These are phyloP conservation scores for Aplidium turbinatum DNA, from an alignment of 23 tunicate genomes.

Conservation along the genomic window DNA sequence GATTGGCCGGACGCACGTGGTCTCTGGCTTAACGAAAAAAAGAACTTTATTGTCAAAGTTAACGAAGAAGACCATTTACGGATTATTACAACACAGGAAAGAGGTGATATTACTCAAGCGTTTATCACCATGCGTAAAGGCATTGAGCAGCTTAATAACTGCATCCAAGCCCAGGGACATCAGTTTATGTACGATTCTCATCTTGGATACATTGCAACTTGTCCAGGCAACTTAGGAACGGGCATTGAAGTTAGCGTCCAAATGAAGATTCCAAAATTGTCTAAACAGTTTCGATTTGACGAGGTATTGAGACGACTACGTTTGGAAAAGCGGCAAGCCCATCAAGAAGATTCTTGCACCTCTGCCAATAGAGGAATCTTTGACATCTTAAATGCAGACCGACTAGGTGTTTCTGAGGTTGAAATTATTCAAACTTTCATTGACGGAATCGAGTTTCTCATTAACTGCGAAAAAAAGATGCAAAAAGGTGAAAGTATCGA, in stretches of 20 bases:
- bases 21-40: conserved; percentile 67
- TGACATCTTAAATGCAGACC: conserved; percentile 16
- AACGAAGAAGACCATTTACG: conserved; percentile 75
- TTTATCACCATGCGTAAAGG: conserved; percentile 63
- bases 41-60: conserved; percentile 66
- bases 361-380: too few relatives aligned
- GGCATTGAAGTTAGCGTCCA: conserved; percentile 27
- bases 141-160: conserved; percentile 34
- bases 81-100: conserved; percentile 48
- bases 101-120: conserved; percentile 60
- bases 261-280: conserved; percentile 37
- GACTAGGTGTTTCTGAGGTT: conserved; percentile 12
- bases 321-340: background rate
- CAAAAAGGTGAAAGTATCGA: conserved; percentile 14
- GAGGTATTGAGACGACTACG: conserved; percentile 23
- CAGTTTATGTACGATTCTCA: conserved; percentile 53
- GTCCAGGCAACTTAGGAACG: conserved; percentile 68
- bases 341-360: background rate
- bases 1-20: conserved; percentile 95
- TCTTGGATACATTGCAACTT: conserved; percentile 68
- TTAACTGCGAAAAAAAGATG: conserved; percentile 24
- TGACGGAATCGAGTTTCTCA: conserved; percentile 2
- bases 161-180: conserved; percentile 29
- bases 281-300: conserved; percentile 23
- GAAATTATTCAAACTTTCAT: conserved; percentile 5